Conservation (phyloP, 64 coral and sea anemone species). For the Pocillopora damicornis region DNA sequence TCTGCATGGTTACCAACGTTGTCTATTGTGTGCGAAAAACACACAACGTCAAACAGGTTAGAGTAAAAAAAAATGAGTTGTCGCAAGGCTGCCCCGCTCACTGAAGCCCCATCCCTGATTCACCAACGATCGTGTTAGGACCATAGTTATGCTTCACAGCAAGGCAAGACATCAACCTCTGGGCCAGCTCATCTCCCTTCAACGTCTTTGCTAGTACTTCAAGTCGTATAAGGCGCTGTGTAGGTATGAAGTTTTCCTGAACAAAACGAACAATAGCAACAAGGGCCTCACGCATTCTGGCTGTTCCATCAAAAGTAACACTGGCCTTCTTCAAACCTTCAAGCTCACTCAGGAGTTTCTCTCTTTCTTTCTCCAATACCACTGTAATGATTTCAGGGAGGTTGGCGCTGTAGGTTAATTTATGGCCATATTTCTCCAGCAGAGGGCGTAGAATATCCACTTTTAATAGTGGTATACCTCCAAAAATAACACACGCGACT, state of each 20-base stretch:
- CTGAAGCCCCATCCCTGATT: slow-evolving; percentile 43
- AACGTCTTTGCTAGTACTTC: slow-evolving; percentile 38
- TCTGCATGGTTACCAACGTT: slow-evolving; percentile 47
- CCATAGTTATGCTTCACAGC: slow-evolving; percentile 17
- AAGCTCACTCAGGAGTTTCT: slow-evolving; percentile 63
- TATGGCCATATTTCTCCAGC: slow-evolving; percentile 62
- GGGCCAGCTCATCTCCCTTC: slow-evolving; percentile 42
- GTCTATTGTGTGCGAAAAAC: slow-evolving; percentile 41
- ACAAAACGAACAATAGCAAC: slow-evolving; percentile 59
- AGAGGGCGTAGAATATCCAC: slow-evolving; percentile 54
- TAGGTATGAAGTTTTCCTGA: slow-evolving; percentile 54
- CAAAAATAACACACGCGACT: slow-evolving; percentile 65
- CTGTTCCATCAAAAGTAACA: slow-evolving; percentile 60
- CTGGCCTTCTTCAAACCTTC: slow-evolving; percentile 53
- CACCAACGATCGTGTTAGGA: background rate
- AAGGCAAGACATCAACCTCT: slow-evolving; percentile 52
- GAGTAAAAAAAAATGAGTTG: slow-evolving; percentile 42
- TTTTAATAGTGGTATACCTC: slow-evolving; percentile 61
- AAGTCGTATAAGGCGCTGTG: slow-evolving; percentile 37
- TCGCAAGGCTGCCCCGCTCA: slow-evolving; percentile 31
- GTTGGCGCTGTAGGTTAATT: slow-evolving; percentile 54
- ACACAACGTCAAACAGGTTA: slow-evolving; percentile 49
- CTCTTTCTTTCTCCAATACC: slow-evolving; percentile 66
- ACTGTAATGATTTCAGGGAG: slow-evolving; percentile 45
- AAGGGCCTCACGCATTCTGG: slow-evolving; percentile 57